A percentile compares a stretch with the other conserved stretches of the same genome.
Evolutionary conservation across 1,140 invertebrate genomes (phyloP).

Genomic region (Drosophila littoralis): DNA sequence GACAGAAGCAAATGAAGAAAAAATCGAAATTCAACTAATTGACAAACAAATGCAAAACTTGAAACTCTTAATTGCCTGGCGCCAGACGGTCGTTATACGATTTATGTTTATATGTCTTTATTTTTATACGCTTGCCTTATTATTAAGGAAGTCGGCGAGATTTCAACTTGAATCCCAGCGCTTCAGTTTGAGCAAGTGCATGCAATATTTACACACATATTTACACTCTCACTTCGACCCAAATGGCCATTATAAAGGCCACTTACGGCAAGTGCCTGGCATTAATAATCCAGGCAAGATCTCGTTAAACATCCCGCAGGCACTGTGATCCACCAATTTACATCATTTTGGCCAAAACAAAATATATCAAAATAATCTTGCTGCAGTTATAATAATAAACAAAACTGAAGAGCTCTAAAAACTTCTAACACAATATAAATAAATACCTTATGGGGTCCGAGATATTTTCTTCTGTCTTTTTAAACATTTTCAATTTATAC

Average conservation of each 20-base stretch:
- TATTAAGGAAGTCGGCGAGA: constrained; percentile 45
- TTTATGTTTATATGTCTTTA: constrained; percentile 17
- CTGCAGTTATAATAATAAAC: too few species aligned
- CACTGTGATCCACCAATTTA: neutral
- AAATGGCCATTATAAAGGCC: constrained; percentile 68
- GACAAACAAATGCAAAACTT: constrained; percentile 54
- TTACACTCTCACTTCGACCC: constrained; percentile 51
- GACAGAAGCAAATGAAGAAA: constrained; percentile 52
- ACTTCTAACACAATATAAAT: too few species aligned
- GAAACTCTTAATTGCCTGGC: constrained; percentile 69
- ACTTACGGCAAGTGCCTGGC: constrained; percentile 51
- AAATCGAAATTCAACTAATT: constrained; percentile 48
- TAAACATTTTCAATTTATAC: too few species aligned
- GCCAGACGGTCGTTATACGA: constrained; percentile 61
- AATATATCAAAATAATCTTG: neutral
- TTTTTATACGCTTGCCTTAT: constrained; percentile 14
- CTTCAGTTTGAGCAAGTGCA: constrained; percentile 25
- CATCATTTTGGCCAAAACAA: neutral
- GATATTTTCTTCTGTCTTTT: too few species aligned
- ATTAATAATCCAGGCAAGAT: constrained; percentile 58
- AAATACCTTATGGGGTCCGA: too few species aligned
- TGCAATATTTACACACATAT: constrained; percentile 36
- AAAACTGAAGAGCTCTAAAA: too few species aligned
- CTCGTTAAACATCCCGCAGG: constrained; percentile 15
- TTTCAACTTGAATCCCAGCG: constrained; percentile 36